These are phyloP conservation scores for Cryptoleucopteryx plumbea DNA, from an alignment of 2,113 vertebrate genomes.

Conservation along the genomic window DNA sequence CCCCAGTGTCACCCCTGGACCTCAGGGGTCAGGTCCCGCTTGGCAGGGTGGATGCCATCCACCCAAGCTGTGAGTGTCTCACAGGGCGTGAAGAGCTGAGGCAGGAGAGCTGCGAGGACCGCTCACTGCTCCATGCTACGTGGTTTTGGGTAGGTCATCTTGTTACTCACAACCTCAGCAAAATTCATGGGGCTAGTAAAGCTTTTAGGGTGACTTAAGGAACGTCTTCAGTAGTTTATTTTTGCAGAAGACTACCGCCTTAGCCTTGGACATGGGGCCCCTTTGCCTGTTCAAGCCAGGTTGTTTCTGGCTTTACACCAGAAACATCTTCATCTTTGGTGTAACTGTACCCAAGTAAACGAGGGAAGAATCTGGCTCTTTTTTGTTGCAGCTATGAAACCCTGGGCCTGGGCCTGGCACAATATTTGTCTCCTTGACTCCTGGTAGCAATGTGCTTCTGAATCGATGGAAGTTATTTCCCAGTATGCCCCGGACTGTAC, in stretches of 20 bases:
- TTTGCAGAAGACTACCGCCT: neutral
- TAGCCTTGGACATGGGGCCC: neutral
- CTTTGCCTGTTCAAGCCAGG: neutral
- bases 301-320: neutral
- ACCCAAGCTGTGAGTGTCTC: too few species aligned
- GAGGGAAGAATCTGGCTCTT: neutral
- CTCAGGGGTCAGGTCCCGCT: neutral
- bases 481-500: neutral
- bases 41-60: neutral
- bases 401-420: conserved; percentile 31
- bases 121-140: fast-evolving
- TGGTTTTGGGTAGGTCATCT: neutral
- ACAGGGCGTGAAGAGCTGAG: neutral
- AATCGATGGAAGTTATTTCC: conserved; percentile 68
- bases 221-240: neutral
- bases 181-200: neutral
- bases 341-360: neutral
- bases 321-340: neutral
- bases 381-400: neutral
- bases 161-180: neutral
- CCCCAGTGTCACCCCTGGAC: neutral
- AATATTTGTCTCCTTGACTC: conserved; percentile 57
- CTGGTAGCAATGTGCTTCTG: conserved; percentile 19
- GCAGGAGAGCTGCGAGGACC: fast-evolving
- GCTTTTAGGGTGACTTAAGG: neutral